Evolutionary conservation across 2,797 vertebrate genomes (phyloP), one percentile per base, ranked within the genome.

Genomic region (Sus cebifrons): DNA sequence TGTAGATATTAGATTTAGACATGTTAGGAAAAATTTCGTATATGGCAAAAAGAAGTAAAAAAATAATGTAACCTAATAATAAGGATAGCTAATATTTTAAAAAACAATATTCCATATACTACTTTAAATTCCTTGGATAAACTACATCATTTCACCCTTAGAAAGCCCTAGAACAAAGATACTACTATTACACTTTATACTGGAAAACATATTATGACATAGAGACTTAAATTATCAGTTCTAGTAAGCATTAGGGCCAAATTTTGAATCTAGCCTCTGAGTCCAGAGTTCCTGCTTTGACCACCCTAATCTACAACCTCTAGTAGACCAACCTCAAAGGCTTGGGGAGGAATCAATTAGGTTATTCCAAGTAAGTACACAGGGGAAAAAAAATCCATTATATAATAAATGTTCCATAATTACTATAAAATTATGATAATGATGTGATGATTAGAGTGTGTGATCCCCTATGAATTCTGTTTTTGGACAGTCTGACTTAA

Each of bases 351-450:
- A 85, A 52, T 93, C 67, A 86, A 9, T 93, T 84, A 93, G 40
- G 11, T 23, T 85, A 84, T 49, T 9, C 15, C 3, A n/a, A 73
- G 62, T 77, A 89, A 64, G 14, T 77, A 52, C 17, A 29, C 8
- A 54, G 21, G 18, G n/a, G 95, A 86, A 88, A 67, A 67, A 11
- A 88, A 67, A 9, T 27, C 18, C 62, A 40, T 64, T 89, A 1
- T 93, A 49, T 60, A 89, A 94, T 71, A 89, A 81, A 86, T 88
- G 23, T 21, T 93, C n/a, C 54, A 70, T 93, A 92, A 93, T 85
- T 91, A 93, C 73, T 94, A 49, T 85, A 95, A 82, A 67, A 64
- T 94, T 89, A 54, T 89, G 65, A 73, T 86, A 84, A 91, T 81
- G 7, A 89, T 65, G 29, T 62, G 68, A 91, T 89, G 32, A 85